These are phyloP conservation scores for Pygoscelis adeliae DNA, from an alignment of 2,113 vertebrate genomes.

Conservation along the genomic window DNA sequence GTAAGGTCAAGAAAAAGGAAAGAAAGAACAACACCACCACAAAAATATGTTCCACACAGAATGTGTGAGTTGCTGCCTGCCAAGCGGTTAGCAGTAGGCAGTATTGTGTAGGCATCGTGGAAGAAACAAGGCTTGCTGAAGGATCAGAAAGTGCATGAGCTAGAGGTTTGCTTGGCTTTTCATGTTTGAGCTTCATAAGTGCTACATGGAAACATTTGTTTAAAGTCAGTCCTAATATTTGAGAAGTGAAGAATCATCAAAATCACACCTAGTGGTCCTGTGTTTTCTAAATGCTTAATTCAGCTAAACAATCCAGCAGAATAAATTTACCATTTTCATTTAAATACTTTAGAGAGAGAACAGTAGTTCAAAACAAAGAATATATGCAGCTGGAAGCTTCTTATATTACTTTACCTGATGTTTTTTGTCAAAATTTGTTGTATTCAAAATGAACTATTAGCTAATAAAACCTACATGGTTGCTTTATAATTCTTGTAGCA, in stretches of 20 bases:
- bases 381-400: not conserved
- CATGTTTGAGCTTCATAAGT: not conserved
- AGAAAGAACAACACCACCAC: not conserved
- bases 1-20: slow-evolving; percentile 41
- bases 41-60: slow-evolving; percentile 51
- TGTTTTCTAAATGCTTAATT: not conserved
- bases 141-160: not conserved
- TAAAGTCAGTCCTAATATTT: not conserved
- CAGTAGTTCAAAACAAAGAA: not conserved
- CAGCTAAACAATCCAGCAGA: not conserved
- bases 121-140: not conserved
- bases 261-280: not conserved
- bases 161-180: not conserved
- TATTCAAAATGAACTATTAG: not conserved
- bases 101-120: not conserved
- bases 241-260: not conserved
- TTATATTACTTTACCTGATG: not conserved
- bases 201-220: not conserved
- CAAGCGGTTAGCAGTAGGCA: slow-evolving; percentile 49
- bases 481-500: not conserved
- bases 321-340: not conserved
- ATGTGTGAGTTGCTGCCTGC: slow-evolving; percentile 48
- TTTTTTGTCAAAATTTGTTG: not conserved
- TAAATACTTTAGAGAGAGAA: not conserved
- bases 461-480: not conserved